Evolutionary conservation across 1,140 invertebrate species (phyloP).

Genomic region (Zaprionus camerounensis): DNA sequence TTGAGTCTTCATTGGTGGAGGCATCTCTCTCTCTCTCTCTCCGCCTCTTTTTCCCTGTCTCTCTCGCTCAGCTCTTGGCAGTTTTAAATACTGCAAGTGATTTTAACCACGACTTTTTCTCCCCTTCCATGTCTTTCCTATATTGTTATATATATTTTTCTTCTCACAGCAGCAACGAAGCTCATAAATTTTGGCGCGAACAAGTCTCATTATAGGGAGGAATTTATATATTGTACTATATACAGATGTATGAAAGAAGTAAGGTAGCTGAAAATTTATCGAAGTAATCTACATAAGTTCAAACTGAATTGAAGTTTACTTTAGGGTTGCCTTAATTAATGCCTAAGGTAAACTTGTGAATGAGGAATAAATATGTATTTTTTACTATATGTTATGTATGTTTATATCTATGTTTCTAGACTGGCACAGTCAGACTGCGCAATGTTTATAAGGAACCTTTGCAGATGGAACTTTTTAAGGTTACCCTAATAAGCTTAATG

Average conservation of each 20-base stretch:
- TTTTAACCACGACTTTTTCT: conserved; percentile 20
- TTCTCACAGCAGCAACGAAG: conserved; percentile 12
- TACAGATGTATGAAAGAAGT: not conserved
- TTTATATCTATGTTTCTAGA: no score
- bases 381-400: no score
- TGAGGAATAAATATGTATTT: no score
- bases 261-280: not conserved
- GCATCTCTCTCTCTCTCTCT: not conserved
- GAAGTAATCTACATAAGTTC: conserved; percentile 3
- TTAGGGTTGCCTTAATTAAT: not conserved
- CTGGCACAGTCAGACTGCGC: no score
- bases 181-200: conserved; percentile 45
- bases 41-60: not conserved
- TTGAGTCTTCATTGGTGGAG: conserved; percentile 21
- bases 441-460: no score
- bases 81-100: conserved; percentile 32
- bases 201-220: conserved; percentile 23
- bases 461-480: no score
- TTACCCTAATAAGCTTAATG: no score
- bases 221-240: not conserved
- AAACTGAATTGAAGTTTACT: not conserved
- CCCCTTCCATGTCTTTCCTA: not conserved
- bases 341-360: not conserved
- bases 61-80: conserved; percentile 10
- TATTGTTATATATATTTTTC: not conserved